These are phyloP conservation scores for Ornithoptera alexandrae DNA, from an alignment of 2,888 invertebrate genomes.

Conservation along the genomic window DNA sequence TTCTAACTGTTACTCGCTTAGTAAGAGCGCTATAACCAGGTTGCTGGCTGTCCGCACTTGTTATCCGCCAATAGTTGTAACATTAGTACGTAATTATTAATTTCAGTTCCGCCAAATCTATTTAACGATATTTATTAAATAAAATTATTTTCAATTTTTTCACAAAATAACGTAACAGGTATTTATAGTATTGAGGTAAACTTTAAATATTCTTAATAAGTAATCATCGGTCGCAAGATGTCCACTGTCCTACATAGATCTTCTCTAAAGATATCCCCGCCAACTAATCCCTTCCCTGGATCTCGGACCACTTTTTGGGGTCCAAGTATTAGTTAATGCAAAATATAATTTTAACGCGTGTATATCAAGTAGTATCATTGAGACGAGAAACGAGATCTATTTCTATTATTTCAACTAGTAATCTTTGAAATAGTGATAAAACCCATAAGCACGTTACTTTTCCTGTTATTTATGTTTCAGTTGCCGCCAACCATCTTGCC, in stretches of 20 bases:
- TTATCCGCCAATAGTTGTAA: slow-evolving; percentile 3
- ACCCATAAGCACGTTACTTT: slow-evolving; percentile 32
- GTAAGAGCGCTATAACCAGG: slow-evolving; percentile 59
- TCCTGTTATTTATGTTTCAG: slow-evolving; percentile 40
- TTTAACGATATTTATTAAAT: slow-evolving; percentile 6
- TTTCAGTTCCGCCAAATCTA: slow-evolving; percentile 5
- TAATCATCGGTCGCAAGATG: too few relatives aligned
- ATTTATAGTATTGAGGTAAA: too few relatives aligned
- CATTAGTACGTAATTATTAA: slow-evolving; percentile 17
- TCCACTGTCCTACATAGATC: too few relatives aligned
- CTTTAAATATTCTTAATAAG: too few relatives aligned
- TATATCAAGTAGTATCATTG: neutral
- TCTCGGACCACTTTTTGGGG: too few relatives aligned
- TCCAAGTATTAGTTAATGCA: too few relatives aligned
- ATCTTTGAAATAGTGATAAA: slow-evolving; percentile 27
- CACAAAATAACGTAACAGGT: neutral
- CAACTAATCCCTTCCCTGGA: too few relatives aligned
- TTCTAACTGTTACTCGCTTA: slow-evolving; percentile 59
- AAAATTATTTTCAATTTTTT: neutral
- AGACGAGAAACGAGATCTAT: neutral
- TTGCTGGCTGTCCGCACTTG: slow-evolving; percentile 38
- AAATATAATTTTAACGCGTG: neutral
- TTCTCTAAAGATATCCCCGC: too few relatives aligned
- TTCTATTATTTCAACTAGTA: slow-evolving; percentile 1
- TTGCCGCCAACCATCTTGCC: slow-evolving; percentile 55